Percentiles rank a stretch among this genome's conserved stretches.
These are phyloP conservation scores for Sialis fuliginosa DNA, from an alignment of 2,888 invertebrate genomes.

Conservation along the genomic window DNA sequence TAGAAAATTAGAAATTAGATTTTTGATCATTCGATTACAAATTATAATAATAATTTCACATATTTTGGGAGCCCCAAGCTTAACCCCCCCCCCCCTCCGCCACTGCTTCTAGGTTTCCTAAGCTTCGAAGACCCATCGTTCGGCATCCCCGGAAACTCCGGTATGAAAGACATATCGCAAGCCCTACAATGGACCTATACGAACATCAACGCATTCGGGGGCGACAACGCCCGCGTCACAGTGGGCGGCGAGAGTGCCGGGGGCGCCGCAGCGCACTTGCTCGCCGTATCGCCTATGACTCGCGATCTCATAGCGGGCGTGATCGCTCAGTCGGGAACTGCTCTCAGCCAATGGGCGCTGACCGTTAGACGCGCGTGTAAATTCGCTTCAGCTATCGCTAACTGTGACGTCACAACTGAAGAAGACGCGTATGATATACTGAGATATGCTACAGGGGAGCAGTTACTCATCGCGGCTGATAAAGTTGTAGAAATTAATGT, in stretches of 20 bases:
- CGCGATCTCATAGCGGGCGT: conserved; percentile 9
- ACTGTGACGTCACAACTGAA: conserved; percentile 5
- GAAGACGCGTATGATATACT: conserved; percentile 7
- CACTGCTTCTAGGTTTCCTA: conserved; percentile 4
- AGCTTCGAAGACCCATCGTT: conserved; percentile 6
- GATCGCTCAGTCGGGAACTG: conserved; percentile 8
- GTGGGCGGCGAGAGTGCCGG: conserved; percentile 15
- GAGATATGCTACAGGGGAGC: conserved; percentile 4
- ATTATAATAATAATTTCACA: neutral
- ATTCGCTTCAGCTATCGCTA: conserved; percentile 3
- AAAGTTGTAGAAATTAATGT: conserved; percentile 3
- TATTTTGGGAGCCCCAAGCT: neutral
- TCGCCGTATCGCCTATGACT: conserved; percentile 13
- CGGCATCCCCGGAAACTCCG: conserved; percentile 10
- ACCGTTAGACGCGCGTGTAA: neutral
- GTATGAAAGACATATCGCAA: conserved; percentile 10
- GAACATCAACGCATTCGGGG: conserved; percentile 11
- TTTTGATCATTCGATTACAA: too few relatives aligned
- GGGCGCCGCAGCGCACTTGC: conserved; percentile 13
- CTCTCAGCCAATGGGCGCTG: neutral
- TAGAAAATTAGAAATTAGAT: too few relatives aligned
- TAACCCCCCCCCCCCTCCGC: neutral
- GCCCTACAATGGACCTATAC: conserved; percentile 11
- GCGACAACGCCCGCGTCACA: conserved; percentile 13
- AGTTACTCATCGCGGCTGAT: conserved; percentile 3